Percentiles rank a stretch among this genome's conserved stretches.
These are phyloP conservation scores for Leptobrachium leishanense DNA, from an alignment of 2,113 vertebrate species.

Conservation along the genomic window DNA sequence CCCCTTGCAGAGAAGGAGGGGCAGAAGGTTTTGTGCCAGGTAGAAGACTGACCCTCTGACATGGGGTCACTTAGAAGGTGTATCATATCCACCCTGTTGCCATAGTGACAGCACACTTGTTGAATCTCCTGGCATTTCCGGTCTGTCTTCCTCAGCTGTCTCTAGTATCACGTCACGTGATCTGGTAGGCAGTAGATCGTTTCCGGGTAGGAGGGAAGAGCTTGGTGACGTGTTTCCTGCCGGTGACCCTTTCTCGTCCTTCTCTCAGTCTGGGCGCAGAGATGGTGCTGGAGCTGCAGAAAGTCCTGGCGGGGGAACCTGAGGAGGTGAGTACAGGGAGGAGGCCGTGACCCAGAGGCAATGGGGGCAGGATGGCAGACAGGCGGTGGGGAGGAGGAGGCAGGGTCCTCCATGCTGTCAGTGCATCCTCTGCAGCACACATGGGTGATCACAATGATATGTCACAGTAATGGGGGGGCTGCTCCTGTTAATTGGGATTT, in stretches of 20 bases:
- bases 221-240: not conserved
- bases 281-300: not conserved
- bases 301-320: not conserved
- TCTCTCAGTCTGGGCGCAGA: not conserved
- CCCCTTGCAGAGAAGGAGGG: no score
- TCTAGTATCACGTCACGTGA: no score
- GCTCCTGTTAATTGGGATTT: no score
- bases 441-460: no score
- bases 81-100: conserved; percentile 35
- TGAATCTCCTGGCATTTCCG: not conserved
- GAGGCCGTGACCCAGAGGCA: no score
- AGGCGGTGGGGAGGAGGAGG: not conserved
- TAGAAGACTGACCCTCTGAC: no score
- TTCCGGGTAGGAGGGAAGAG: not conserved
- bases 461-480: no score
- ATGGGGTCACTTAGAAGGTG: no score
- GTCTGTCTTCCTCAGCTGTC: not conserved
- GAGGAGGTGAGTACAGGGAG: not conserved
- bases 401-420: no score
- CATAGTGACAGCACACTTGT: not conserved
- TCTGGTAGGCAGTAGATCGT: no score
- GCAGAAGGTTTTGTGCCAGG: no score
- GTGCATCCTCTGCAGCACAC: no score
- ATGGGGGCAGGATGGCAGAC: not conserved
- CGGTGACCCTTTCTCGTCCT: not conserved